These are phyloP conservation scores for Tipula helvola DNA, from an alignment of 2,888 invertebrate species.

Conservation along the genomic window DNA sequence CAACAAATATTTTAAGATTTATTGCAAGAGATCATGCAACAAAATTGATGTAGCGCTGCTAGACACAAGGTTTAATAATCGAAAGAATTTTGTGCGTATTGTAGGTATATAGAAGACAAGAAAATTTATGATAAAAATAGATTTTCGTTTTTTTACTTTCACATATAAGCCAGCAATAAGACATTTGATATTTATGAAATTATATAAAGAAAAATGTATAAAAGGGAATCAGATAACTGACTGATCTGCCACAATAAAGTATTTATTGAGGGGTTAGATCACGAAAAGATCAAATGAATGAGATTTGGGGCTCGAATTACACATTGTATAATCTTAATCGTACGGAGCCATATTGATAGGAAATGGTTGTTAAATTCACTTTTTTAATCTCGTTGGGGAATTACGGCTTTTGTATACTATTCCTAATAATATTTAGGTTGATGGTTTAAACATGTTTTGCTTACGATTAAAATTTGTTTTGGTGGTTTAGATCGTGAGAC, in stretches of 20 bases:
- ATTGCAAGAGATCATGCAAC: not conserved
- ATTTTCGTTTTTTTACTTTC: not conserved
- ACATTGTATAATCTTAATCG: not conserved
- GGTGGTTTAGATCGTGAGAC: too few relatives aligned
- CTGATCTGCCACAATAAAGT: not conserved
- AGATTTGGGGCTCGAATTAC: not conserved
- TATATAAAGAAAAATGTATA: not conserved
- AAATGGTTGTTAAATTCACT: not conserved
- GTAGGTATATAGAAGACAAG: too few relatives aligned
- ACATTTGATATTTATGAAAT: not conserved
- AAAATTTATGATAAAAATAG: not conserved
- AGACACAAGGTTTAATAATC: not conserved
- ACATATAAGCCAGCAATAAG: not conserved
- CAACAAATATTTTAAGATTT: not conserved
- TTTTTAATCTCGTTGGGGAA: not conserved
- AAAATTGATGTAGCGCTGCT: not conserved
- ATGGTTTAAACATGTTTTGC: too few relatives aligned
- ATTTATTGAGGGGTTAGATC: constrained; percentile 4
- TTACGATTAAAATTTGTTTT: too few relatives aligned
- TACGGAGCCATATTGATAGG: not conserved
- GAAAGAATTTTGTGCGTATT: not conserved
- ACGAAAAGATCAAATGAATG: not conserved
- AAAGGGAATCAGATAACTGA: not conserved
- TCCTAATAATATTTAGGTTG: too few relatives aligned
- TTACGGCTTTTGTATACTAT: not conserved